Percentiles rank a stretch among this genome's conserved stretches.
Evolutionary conservation across 2,113 vertebrate genomes (phyloP).

Genomic region (Myxocyprinus asiaticus): DNA sequence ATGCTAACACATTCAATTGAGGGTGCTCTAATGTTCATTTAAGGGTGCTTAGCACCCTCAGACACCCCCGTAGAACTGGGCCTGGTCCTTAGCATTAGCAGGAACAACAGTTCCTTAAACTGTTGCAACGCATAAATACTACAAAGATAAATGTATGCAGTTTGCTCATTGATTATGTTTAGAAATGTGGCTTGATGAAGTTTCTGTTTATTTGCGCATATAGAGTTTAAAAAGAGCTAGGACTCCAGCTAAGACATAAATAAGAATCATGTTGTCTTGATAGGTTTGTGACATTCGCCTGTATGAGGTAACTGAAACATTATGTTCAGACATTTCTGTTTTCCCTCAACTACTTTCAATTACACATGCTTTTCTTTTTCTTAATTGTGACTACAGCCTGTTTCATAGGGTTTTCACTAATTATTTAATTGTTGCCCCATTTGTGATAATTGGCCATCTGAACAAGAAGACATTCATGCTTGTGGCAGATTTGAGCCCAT

Average conservation of each 20-base stretch:
- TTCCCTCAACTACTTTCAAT: conserved; percentile 43
- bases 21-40: too few species aligned
- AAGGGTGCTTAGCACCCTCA: too few species aligned
- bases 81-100: too few species aligned
- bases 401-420: conserved; percentile 47
- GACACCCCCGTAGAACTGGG: too few species aligned
- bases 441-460: conserved; percentile 58
- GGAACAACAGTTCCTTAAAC: too few species aligned
- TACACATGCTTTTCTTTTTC: conserved; percentile 44
- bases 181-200: background rate
- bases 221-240: conserved; percentile 5
- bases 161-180: background rate
- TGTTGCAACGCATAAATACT: background rate
- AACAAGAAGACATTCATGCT: conserved; percentile 47
- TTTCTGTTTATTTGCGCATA: background rate
- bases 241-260: too few species aligned
- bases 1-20: too few species aligned
- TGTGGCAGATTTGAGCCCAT: conserved; percentile 35
- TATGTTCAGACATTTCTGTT: conserved; percentile 5
- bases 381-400: conserved; percentile 50
- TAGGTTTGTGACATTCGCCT: background rate
- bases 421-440: conserved; percentile 60
- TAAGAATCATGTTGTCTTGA: background rate
- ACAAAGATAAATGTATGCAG: background rate
- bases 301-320: background rate